Evolutionary conservation across 2,888 invertebrate genomes (phyloP), one percentile per base, ranked within the genome.

Genomic region (Uropetala carovei): DNA sequence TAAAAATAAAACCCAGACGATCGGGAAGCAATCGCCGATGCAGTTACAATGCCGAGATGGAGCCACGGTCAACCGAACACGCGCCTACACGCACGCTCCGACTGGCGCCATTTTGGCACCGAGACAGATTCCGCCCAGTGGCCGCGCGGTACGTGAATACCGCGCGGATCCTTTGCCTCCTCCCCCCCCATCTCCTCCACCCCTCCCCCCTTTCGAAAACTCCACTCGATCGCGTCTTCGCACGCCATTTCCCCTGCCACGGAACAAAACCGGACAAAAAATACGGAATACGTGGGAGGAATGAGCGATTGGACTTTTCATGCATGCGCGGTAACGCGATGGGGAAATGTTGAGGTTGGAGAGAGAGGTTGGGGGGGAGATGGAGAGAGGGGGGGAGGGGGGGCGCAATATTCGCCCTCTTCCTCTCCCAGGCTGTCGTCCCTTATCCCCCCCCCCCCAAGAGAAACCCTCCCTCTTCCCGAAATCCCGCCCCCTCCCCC

Each of bases 191-290:
- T n/a, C 75, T 27, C 27, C 75, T 22, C 13, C 16, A 75, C 22
- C 75, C 75, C 75, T 22, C 22, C 22, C 75, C 11, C 75, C 11
- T n/a, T n/a, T n/a, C n/a, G n/a, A 43, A 43, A 43, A 43, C 75
- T 27, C 75, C 27, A 4, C n/a, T 13, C 22, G 75, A 75, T 27
- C 22, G 75, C 22, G 75, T 75, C 75, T 75, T 75, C 27, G 75
- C 27, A 75, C 75, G 75, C 75, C 75, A 75, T 75, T 75, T 75
- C 75, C 75, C 27, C 75, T 75, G 75, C 75, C 75, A 75, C 75
- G 13, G 22, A 75, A 75, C 75, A 75, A 75, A 75, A 75, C 75
- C 75, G 75, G 27, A 75, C 75, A 75, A 75, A 75, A 75, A 13
- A 75, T 27, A 75, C 75, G 75, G 27, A 75, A 75, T 27, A 75